A percentile compares a stretch with the other conserved stretches of the same genome.
These are phyloP conservation scores for Sinelater perroti DNA, from an alignment of 2,888 invertebrate species.

Conservation along the genomic window DNA sequence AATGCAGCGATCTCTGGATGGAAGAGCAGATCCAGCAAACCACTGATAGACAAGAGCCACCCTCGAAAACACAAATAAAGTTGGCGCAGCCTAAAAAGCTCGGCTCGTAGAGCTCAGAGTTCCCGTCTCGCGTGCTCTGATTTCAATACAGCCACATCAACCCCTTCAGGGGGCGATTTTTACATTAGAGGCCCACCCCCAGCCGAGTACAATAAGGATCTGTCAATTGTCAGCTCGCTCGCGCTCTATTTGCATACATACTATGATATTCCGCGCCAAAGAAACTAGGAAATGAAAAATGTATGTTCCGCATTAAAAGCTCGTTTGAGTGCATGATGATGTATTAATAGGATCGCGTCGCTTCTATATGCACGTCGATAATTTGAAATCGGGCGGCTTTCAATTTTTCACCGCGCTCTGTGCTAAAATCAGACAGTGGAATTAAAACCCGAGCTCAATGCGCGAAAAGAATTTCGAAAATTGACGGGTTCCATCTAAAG, in stretches of 20 bases:
- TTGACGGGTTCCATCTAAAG: no score
- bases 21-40: slow-evolving; percentile 34
- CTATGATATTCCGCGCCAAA: slow-evolving; percentile 45
- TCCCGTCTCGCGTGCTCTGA: slow-evolving; percentile 49
- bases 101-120: slow-evolving; percentile 43
- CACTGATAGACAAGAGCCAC: slow-evolving; percentile 39
- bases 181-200: slow-evolving; percentile 50
- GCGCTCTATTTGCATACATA: slow-evolving; percentile 52
- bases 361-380: slow-evolving; percentile 17
- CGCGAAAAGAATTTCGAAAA: no score
- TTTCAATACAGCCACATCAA: slow-evolving; percentile 56
- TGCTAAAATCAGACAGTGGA: no score
- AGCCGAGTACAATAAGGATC: slow-evolving; percentile 56
- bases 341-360: slow-evolving; percentile 48
- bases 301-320: slow-evolving; percentile 55
- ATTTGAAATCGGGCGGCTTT: slow-evolving; percentile 18
- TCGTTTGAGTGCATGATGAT: slow-evolving; percentile 48
- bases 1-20: slow-evolving; percentile 31
- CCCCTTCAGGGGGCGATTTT: slow-evolving; percentile 57
- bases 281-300: slow-evolving; percentile 57
- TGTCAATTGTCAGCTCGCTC: slow-evolving; percentile 57
- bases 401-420: neutral
- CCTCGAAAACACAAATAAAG: slow-evolving; percentile 50
- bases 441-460: no score
- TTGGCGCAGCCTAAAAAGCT: slow-evolving; percentile 44